These are phyloP conservation scores for Heliothis peltigera DNA, from an alignment of 2,888 invertebrate genomes.

Conservation along the genomic window DNA sequence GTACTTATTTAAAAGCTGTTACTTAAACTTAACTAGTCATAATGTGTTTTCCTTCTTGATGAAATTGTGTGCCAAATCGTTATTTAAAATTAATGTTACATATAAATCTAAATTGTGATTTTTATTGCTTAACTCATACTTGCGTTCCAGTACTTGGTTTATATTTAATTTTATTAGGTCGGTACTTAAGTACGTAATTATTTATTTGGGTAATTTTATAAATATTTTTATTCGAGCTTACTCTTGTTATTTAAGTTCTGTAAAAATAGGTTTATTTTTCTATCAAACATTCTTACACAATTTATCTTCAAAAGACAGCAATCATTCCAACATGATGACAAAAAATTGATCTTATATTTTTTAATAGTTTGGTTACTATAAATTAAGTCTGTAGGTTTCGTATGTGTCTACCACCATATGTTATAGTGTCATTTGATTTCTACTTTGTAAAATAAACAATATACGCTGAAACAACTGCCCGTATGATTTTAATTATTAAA, in stretches of 20 bases:
- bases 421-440: conserved; percentile 23
- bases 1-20: conserved; percentile 35
- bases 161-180: conserved; percentile 10
- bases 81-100: conserved; percentile 34
- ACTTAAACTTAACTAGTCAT: conserved; percentile 62
- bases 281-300: not conserved
- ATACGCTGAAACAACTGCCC: conserved; percentile 21
- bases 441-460: conserved; percentile 24
- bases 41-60: conserved; percentile 52
- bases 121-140: conserved; percentile 14
- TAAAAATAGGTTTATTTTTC: not conserved
- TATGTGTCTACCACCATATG: conserved; percentile 43
- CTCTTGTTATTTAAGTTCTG: conserved; percentile 5
- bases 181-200: conserved; percentile 24
- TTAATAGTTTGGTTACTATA: conserved; percentile 17
- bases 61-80: conserved; percentile 63
- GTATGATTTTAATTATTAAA: conserved; percentile 6
- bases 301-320: conserved; percentile 31
- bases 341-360: conserved; percentile 12
- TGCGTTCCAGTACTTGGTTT: conserved; percentile 13
- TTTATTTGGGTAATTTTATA: conserved; percentile 24
- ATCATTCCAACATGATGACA: conserved; percentile 43
- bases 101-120: conserved; percentile 32
- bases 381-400: conserved; percentile 47
- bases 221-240: conserved; percentile 5